phyloP scores from a whole-genome alignment of 1,140 invertebrate genomes.

The Chironomus tepperi region DNA sequence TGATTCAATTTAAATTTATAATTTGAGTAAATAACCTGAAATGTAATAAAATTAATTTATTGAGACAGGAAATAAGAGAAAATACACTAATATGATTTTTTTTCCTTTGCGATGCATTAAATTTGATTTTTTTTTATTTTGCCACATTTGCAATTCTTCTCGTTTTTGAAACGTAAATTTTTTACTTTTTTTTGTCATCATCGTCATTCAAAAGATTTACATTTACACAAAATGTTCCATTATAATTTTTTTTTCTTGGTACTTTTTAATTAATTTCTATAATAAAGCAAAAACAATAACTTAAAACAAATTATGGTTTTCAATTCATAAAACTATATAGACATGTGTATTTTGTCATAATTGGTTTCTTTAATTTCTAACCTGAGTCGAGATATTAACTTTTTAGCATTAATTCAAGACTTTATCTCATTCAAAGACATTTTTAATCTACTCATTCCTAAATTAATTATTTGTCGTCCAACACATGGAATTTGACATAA shows the following conservation, averaged over 20 bases:
- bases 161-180: background rate
- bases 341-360: background rate
- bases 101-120: slow-evolving; percentile 7
- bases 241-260: background rate
- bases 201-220: background rate
- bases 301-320: background rate
- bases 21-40: background rate
- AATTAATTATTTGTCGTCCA: background rate
- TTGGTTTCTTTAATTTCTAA: background rate
- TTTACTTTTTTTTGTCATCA: background rate
- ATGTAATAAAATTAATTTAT: background rate
- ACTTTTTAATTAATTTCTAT: background rate
- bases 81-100: background rate
- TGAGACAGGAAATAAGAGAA: background rate
- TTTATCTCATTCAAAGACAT: background rate
- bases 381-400: background rate
- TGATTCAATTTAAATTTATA: background rate
- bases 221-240: background rate
- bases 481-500: background rate
- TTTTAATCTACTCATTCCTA: no score
- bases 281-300: no score
- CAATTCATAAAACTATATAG: background rate
- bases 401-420: background rate
- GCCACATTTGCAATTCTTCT: background rate
- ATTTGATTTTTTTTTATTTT: background rate